Evolutionary conservation across 2,888 invertebrate species (phyloP), one percentile per base, ranked within the genome.

Genomic region (Sacculina carcini): DNA sequence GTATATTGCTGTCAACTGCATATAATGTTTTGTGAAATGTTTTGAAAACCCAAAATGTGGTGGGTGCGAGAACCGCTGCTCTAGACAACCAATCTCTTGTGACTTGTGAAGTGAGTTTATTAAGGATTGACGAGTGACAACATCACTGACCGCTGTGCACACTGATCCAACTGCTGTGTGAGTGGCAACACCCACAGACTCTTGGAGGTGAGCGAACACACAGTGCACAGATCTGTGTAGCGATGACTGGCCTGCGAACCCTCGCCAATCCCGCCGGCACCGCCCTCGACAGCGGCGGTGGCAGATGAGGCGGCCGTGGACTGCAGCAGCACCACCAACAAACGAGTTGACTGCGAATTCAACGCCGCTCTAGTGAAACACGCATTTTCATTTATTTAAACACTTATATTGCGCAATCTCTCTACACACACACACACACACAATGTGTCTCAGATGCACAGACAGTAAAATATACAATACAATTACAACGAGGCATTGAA

Each of bases 171-270:
- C 64, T 89, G 85, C 64, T 94, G 90, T 42, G 80, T 82, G 52
- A 67, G 65, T 2, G 92, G 90, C 46, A 94, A 71, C 48, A 94
- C 82, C 66, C 89, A 96, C 28, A 99, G 70, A 55, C 83, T 79
- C 67, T 92, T 94, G 7, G 85, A 78, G 57, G 82, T 80, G 55
- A 98, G 74, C 60, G 89, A 87, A 65, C 94, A 96, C 24, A 84
- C 80, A 14, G 79, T 75, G 61, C 92, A 90, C 2, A 99, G 70
- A 2, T 84, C 79, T 36, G 85, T 79, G 1, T 90, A 90, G 59
- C 87, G 72, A 65, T 98, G 94, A 0, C 84, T 79, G 0, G 89
- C 85, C 40, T 84, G 66, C 61, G 79, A 72, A 65, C 85, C 86
- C 0, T 78, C 78, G 2, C 78, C 74, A 7, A 81, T 80, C 50